Conservation (phyloP, 2,113 vertebrate species). For the Acanthochromis polyacanthus region DNA sequence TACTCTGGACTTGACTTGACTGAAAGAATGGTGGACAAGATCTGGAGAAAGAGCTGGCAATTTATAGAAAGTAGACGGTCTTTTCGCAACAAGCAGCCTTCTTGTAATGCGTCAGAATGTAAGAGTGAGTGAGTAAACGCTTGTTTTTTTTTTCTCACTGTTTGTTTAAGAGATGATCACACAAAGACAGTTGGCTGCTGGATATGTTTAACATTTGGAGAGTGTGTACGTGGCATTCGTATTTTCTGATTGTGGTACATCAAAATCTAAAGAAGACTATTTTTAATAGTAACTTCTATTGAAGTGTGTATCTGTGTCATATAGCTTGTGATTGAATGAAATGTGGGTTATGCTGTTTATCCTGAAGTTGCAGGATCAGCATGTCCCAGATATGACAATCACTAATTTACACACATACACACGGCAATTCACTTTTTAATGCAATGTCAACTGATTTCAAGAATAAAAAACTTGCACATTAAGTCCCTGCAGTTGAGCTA, state of each 20-base stretch:
- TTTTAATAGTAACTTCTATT: constrained; percentile 2
- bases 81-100: constrained; percentile 60
- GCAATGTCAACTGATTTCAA: background rate
- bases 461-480: no score
- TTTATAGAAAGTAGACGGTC: constrained; percentile 79
- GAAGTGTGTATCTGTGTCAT: background rate
- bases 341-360: constrained; percentile 6
- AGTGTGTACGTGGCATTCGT: constrained; percentile 26
- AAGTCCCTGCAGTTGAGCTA: constrained; percentile 13
- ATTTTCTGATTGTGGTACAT: constrained; percentile 9
- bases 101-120: constrained; percentile 47
- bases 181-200: background rate
- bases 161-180: constrained; percentile 5
- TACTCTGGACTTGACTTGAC: constrained; percentile 80
- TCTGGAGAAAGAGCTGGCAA: constrained; percentile 84
- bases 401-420: background rate
- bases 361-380: constrained; percentile 17
- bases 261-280: constrained; percentile 7
- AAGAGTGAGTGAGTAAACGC: constrained; percentile 83
- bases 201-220: background rate
- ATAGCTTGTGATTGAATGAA: constrained; percentile 20
- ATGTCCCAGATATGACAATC: constrained; percentile 15
- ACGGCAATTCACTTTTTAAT: constrained; percentile 7
- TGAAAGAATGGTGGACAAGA: constrained; percentile 81
- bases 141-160: constrained; percentile 32